Evolutionary conservation across 2,888 invertebrate genomes (phyloP), one percentile per base, ranked within the genome.

Genomic region (Drosophila conformis): DNA sequence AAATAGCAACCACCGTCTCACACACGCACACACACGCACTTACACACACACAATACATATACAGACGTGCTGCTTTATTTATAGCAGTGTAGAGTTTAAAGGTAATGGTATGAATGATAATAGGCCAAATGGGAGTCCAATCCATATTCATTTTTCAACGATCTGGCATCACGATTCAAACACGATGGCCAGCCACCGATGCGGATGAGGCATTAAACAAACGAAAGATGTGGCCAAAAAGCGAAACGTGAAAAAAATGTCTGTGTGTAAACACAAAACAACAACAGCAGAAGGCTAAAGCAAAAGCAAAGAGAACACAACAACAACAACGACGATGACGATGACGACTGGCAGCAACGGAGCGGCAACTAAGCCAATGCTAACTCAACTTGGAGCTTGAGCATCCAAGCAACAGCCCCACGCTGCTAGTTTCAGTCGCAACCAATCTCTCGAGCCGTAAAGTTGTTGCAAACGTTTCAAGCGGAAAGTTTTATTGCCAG

Each of bases 141-240:
- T 15, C 56, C 29, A 11, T n/a, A 2, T 31, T 8, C 57, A 4
- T 31, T 78, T 78, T 76, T 29, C 48, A 48, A 6, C 65, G 56
- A 68, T 87, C 69, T 71, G 85, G 85, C 75, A 85, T 25, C 81
- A 2, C 73, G 27, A 35, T 27, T 46, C 49, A 27, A n/a, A 2
- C 29, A 51, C 25, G 51, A 40, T 52, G 31, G 31, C 29, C 53
- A 51, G 58, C 66, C 54, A 31, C 46, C 48, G 52, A 57, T 69
- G 70, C 70, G 57, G 33, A 73, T 71, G 60, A 60, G 65, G 53
- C 73, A 71, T 54, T 69, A 77, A 87, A 66, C 71, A 70, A 74
- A 81, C 87, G 83, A 76, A 85, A 83, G 87, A 86, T 87, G 80
- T 83, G 83, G 48, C 81, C 75, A 83, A 85, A 85, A 87, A 69